Conservation (phyloP, 2,797 vertebrate genomes). For the Lacerta bilineata region DNA sequence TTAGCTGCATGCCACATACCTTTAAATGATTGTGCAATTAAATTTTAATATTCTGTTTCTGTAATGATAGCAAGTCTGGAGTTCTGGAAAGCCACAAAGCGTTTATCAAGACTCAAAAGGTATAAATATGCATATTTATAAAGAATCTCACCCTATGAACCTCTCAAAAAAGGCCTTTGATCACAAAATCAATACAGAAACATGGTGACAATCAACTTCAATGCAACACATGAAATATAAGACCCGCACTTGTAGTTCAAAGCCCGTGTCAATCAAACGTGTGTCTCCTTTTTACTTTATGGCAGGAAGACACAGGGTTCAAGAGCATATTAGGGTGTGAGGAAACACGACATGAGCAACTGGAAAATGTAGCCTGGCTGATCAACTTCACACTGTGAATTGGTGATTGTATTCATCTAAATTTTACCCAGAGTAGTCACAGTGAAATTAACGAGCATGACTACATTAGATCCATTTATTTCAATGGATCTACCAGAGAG, state of each 20-base stretch:
- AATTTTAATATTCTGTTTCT: conserved; percentile 12
- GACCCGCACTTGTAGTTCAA: conserved; percentile 43
- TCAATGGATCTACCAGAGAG: no score
- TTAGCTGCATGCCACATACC: background rate
- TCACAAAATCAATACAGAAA: conserved; percentile 44
- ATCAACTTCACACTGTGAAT: no score
- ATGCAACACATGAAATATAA: conserved; percentile 38
- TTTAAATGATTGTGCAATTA: background rate
- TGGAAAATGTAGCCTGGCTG: no score
- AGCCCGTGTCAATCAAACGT: conserved; percentile 33
- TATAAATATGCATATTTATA: conserved; percentile 49
- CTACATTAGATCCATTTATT: no score
- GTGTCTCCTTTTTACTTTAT: conserved; percentile 9
- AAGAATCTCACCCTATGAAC: conserved; percentile 36
- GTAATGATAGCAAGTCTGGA: conserved; percentile 31
- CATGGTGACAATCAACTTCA: conserved; percentile 43
- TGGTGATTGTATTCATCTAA: no score
- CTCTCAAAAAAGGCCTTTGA: conserved; percentile 30
- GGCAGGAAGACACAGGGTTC: background rate
- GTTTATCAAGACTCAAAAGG: background rate
- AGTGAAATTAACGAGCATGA: no score
- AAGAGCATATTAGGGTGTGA: background rate
- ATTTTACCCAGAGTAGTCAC: no score
- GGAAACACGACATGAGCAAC: background rate
- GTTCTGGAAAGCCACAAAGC: conserved; percentile 36